Evolutionary conservation across 1,140 invertebrate genomes (phyloP).

Genomic region (Manduca sexta): DNA sequence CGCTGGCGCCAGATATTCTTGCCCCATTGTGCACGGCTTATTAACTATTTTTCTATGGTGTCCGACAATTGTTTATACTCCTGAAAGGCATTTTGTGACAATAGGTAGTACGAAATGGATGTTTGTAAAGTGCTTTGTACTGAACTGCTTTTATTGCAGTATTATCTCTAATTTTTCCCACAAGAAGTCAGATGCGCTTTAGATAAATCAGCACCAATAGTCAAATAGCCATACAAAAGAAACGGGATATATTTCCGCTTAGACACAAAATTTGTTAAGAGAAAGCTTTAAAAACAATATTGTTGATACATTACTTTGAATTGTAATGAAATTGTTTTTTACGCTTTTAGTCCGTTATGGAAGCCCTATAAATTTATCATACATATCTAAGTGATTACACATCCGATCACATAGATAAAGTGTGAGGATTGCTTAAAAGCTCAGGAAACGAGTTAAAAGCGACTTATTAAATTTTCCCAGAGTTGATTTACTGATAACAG

Average conservation of each 20-base stretch:
- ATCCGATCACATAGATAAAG: conserved; percentile 4
- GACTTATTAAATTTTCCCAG: conserved; percentile 15
- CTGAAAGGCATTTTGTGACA: conserved; percentile 24
- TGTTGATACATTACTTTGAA: no score
- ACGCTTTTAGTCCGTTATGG: no score
- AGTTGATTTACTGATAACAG: conserved; percentile 35
- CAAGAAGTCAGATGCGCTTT: no score
- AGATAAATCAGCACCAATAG: no score
- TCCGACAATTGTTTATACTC: conserved; percentile 21
- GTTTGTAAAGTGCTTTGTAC: no score
- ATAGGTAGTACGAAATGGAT: no score
- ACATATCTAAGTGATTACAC: conserved; percentile 1
- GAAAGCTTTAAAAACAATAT: no score
- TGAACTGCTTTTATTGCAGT: no score
- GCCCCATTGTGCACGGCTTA: conserved; percentile 34
- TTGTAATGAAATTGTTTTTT: conserved; percentile 4
- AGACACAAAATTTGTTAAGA: no score
- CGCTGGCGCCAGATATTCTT: conserved; percentile 53
- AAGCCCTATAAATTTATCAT: background rate
- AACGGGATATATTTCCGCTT: no score
- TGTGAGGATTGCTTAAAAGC: conserved; percentile 1
- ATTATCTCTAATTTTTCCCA: no score
- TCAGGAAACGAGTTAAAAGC: conserved; percentile 6
- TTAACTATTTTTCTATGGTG: conserved; percentile 24
- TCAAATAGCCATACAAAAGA: no score